Conservation (phyloP, 2,888 invertebrate species). For the Fragum fragum region DNA sequence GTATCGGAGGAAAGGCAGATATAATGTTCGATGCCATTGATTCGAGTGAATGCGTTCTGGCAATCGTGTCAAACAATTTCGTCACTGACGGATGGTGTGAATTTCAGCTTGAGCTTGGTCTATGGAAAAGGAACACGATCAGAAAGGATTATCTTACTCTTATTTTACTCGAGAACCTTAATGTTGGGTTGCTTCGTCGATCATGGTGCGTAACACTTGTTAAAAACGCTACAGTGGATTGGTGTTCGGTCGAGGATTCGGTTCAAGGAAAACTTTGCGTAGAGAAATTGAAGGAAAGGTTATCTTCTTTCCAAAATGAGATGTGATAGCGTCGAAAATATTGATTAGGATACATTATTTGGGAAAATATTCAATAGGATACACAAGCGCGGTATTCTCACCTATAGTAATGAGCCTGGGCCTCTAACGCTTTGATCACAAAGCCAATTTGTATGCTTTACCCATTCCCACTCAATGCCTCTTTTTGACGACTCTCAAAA, state of each 20-base stretch:
- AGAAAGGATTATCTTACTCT: not conserved
- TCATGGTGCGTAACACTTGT: conserved; percentile 11
- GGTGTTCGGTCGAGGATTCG: not conserved
- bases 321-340: no score
- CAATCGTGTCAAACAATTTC: not conserved
- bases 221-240: not conserved
- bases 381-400: no score
- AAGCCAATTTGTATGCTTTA: no score
- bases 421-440: no score
- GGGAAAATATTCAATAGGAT: no score
- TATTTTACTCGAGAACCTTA: not conserved
- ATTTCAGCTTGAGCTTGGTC: not conserved
- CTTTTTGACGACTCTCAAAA: no score
- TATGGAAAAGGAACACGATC: not conserved
- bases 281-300: not conserved
- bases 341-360: no score
- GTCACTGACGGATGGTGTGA: not conserved
- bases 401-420: no score
- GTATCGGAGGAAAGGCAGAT: not conserved
- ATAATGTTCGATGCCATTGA: conserved; percentile 13
- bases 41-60: not conserved
- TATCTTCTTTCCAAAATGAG: not conserved
- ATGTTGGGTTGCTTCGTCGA: not conserved
- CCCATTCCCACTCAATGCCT: no score
- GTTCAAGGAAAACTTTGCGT: not conserved